phyloP scores from a whole-genome alignment of 2,797 vertebrate species.

The Sternarchorhynchus goeldii region DNA sequence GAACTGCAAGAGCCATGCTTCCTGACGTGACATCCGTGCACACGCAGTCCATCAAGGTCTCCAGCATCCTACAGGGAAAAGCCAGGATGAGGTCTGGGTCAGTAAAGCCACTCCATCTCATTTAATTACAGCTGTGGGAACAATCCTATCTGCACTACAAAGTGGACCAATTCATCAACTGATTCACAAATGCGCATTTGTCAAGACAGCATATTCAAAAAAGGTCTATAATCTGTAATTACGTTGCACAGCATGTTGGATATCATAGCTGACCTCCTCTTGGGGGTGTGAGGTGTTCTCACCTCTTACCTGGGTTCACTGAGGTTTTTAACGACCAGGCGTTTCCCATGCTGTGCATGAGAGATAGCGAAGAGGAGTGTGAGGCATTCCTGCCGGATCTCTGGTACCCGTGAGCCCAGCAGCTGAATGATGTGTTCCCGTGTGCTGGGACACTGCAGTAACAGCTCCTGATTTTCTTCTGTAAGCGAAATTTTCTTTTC shows the following conservation, averaged over 20 bases:
- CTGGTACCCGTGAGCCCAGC: conserved; percentile 63
- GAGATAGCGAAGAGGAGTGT: conserved; percentile 73
- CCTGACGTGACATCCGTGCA: conserved; percentile 64
- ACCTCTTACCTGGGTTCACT: conserved; percentile 76
- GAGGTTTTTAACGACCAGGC: conserved; percentile 73
- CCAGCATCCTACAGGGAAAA: conserved; percentile 76
- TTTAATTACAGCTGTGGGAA: conserved; percentile 41
- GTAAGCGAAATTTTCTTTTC: conserved; percentile 49
- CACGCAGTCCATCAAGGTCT: conserved; percentile 75
- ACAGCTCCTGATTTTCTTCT: conserved; percentile 86
- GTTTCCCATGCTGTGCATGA: conserved; percentile 68
- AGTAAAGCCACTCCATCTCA: conserved; percentile 27
- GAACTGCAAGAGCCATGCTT: conserved; percentile 70
- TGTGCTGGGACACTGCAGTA: conserved; percentile 68
- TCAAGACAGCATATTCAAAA: no score
- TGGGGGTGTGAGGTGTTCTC: not conserved
- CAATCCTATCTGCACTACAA: not conserved
- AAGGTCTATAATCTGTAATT: no score
- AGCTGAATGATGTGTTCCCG: conserved; percentile 69
- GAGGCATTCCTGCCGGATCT: conserved; percentile 74
- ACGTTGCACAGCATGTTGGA: no score
- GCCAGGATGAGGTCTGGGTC: conserved; percentile 13
- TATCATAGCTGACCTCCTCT: no score
- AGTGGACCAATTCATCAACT: no score
- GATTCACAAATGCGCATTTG: no score